Percentiles rank a stretch among this genome's conserved stretches.
Evolutionary conservation across 2,113 vertebrate genomes (phyloP).

Genomic region (Perognathus longimembris): DNA sequence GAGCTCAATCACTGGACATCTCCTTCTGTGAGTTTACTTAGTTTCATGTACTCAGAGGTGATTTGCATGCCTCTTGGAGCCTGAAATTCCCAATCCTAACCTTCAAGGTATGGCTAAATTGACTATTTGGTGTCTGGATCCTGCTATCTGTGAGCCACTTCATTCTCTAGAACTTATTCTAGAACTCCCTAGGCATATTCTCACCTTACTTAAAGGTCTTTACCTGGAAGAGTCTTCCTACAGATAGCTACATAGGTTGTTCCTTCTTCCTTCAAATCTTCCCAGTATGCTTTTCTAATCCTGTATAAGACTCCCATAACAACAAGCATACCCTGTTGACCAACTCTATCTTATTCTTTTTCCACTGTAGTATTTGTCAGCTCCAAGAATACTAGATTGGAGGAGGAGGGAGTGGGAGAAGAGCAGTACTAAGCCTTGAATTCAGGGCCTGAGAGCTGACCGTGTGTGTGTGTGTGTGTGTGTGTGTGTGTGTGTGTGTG

Average conservation of each 20-base stretch:
- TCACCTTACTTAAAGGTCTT: background rate
- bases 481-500: no score
- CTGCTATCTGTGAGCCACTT: no score
- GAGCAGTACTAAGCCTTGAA: no score
- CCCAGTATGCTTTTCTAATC: background rate
- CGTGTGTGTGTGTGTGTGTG: no score
- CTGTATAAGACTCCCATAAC: background rate
- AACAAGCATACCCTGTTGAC: background rate
- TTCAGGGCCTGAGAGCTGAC: no score
- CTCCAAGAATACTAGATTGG: background rate
- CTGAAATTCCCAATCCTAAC: background rate
- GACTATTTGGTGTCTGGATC: background rate
- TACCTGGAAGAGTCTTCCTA: background rate
- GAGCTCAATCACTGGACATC: background rate
- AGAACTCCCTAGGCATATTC: accelerated
- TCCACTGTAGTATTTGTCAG: background rate
- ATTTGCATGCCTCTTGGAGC: no score
- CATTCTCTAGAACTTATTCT: background rate
- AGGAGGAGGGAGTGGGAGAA: no score
- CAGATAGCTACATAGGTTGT: no score
- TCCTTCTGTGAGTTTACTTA: no score
- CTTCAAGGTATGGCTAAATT: background rate
- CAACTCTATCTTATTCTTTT: background rate
- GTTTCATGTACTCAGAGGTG: background rate
- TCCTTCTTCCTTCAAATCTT: background rate